These are phyloP conservation scores for Formicarius rufipectus DNA, from an alignment of 2,113 vertebrate genomes.

Conservation along the genomic window DNA sequence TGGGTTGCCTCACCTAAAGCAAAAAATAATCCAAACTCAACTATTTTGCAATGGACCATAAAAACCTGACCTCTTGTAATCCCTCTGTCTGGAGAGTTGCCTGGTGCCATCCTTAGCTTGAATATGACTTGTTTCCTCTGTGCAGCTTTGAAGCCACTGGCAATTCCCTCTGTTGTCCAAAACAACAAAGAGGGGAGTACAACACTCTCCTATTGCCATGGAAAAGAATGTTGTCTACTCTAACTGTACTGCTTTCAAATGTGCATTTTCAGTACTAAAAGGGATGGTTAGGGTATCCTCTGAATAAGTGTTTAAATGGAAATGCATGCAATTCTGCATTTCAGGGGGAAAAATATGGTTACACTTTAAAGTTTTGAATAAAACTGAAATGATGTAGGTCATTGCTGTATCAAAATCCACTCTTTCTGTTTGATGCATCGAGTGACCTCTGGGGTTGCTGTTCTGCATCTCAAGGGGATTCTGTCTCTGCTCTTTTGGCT, in stretches of 20 bases:
- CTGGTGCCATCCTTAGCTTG: not conserved
- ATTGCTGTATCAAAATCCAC: not conserved
- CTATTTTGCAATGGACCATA: not conserved
- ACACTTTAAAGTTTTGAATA: not conserved
- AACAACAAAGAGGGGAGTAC: not conserved
- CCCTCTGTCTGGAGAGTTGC: not conserved
- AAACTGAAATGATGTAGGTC: not conserved
- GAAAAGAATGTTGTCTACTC: not conserved
- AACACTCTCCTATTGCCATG: not conserved
- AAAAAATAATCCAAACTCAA: not conserved
- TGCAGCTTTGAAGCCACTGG: not conserved
- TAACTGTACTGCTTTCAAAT: not conserved
- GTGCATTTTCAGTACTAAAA: not conserved
- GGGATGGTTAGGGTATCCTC: not conserved
- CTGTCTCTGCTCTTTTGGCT: slow-evolving; percentile 2
- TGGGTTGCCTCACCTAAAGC: not conserved
- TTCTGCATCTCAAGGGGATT: slow-evolving; percentile 51
- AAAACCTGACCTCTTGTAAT: not conserved
- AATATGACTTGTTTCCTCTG: not conserved
- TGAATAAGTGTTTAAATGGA: not conserved
- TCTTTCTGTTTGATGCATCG: not conserved
- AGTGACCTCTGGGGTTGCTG: slow-evolving; percentile 38
- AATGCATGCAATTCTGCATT: not conserved
- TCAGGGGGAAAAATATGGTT: not conserved
- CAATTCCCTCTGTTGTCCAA: not conserved